phyloP scores from a whole-genome alignment of 1,140 invertebrate genomes.

The Panagrolaimus sp. region DNA sequence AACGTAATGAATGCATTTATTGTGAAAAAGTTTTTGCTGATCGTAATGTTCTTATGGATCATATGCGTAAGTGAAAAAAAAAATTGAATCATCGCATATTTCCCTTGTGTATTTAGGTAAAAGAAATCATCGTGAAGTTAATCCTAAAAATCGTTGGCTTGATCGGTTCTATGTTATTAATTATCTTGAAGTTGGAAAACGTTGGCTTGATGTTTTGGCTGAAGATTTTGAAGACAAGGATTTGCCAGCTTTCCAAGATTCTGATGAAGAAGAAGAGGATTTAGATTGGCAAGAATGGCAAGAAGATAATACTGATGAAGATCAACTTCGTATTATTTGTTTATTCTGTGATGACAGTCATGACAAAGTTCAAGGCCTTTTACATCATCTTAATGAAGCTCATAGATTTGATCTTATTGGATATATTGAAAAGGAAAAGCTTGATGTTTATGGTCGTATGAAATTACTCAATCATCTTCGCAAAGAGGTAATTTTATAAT shows the following conservation, averaged over 20 bases:
- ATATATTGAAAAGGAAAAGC: conserved; percentile 45
- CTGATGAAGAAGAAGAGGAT: conserved; percentile 48
- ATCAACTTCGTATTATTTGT: conserved; percentile 49
- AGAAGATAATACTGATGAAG: conserved; percentile 56
- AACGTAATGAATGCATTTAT: conserved; percentile 57
- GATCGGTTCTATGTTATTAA: conserved; percentile 59
- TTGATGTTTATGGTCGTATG: conserved; percentile 49
- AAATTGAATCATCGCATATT: too few relatives aligned
- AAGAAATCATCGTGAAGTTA: conserved; percentile 56
- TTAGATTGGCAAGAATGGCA: conserved; percentile 56
- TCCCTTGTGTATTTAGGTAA: too few relatives aligned
- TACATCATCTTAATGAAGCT: conserved; percentile 47
- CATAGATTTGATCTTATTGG: conserved; percentile 52
- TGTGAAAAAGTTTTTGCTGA: conserved; percentile 56
- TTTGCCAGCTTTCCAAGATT: conserved; percentile 57
- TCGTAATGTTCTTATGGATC: conserved; percentile 54
- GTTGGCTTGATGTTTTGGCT: conserved; percentile 57
- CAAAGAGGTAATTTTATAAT: conserved; percentile 37
- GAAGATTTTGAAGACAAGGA: conserved; percentile 58
- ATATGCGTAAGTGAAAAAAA: too few relatives aligned
- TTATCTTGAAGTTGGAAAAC: conserved; percentile 56
- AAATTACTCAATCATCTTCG: conserved; percentile 56
- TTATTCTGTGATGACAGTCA: conserved; percentile 49
- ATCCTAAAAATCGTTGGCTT: conserved; percentile 58
- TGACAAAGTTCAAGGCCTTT: conserved; percentile 37